A percentile compares a stretch with the other conserved stretches of the same genome.
Conservation (phyloP, 2,113 vertebrate genomes). For the Crotalus helleri region DNA sequence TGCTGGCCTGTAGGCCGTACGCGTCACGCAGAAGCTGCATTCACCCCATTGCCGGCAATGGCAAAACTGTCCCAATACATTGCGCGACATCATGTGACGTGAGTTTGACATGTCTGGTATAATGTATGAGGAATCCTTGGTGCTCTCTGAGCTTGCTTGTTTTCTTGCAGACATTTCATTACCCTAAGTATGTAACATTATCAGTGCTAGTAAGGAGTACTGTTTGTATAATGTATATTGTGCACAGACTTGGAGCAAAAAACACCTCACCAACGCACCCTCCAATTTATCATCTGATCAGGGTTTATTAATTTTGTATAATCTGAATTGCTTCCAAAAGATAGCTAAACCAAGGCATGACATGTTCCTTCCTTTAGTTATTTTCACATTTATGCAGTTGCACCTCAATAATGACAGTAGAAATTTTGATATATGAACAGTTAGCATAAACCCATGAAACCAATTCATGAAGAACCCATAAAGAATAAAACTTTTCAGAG, state of each 20-base stretch:
- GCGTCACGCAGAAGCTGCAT: no score
- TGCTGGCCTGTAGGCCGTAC: no score
- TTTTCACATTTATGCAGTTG: neutral
- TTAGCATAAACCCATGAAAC: neutral
- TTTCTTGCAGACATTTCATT: no score
- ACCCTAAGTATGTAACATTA: no score
- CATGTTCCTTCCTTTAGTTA: neutral
- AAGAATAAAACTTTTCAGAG: slow-evolving; percentile 24
- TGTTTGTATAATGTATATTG: neutral
- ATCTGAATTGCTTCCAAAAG: neutral
- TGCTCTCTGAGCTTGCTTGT: no score
- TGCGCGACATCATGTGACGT: no score
- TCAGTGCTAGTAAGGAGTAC: no score
- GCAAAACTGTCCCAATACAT: no score
- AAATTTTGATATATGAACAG: neutral
- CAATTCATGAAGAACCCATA: slow-evolving; percentile 3
- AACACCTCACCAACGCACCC: neutral
- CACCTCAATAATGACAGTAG: neutral
- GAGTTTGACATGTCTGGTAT: no score
- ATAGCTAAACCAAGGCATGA: neutral
- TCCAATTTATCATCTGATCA: neutral
- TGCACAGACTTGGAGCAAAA: neutral
- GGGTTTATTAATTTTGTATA: neutral
- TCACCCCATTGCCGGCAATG: no score
- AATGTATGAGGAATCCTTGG: no score